Percentiles rank a stretch among this genome's conserved stretches.
Evolutionary conservation across 2,888 invertebrate genomes (phyloP).

Genomic region (Coelogynopora nodosa): DNA sequence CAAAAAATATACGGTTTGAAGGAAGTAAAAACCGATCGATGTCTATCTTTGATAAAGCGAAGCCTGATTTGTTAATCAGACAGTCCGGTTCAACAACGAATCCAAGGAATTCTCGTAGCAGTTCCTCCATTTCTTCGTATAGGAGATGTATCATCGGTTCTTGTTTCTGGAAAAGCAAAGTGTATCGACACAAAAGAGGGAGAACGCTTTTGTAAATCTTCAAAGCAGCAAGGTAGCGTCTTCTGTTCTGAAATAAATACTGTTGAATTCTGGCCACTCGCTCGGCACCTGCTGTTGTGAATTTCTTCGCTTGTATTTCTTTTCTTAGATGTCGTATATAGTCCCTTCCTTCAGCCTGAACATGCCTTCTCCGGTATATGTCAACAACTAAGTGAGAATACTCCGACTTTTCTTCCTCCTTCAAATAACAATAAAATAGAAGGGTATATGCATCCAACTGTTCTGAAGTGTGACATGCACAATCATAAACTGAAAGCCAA

Average conservation of each 20-base stretch:
- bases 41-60: background rate
- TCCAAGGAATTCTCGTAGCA: slow-evolving; percentile 4
- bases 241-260: background rate
- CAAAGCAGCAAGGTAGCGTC: background rate
- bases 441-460: slow-evolving; percentile 6
- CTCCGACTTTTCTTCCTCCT: background rate
- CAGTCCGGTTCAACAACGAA: slow-evolving; percentile 5
- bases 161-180: slow-evolving; percentile 12
- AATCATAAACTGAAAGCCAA: slow-evolving; percentile 19
- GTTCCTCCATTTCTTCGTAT: slow-evolving; percentile 14
- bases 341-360: background rate
- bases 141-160: slow-evolving; percentile 1
- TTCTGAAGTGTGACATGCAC: background rate
- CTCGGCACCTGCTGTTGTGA: background rate
- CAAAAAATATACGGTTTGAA: background rate
- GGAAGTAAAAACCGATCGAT: background rate
- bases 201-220: slow-evolving; percentile 18
- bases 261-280: background rate
- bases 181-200: background rate
- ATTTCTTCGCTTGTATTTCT: background rate
- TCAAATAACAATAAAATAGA: slow-evolving; percentile 3
- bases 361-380: slow-evolving; percentile 14
- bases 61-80: background rate
- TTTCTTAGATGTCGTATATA: background rate
- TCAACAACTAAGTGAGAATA: background rate